phyloP scores from a whole-genome alignment of 2,113 vertebrate genomes.

The Clarias magur region DNA sequence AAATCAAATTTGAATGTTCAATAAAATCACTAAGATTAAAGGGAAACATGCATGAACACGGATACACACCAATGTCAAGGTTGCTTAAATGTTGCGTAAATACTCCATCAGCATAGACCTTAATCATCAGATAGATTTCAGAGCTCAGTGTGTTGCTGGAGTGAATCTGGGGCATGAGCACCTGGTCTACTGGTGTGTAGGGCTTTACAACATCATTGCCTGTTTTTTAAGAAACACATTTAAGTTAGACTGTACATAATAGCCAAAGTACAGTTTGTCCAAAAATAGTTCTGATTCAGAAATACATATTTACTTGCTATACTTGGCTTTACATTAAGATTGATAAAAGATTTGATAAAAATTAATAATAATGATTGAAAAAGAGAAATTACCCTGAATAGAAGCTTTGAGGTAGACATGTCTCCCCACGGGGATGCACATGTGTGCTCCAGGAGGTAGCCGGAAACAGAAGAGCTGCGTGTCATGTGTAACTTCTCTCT shows the following conservation, averaged over 20 bases:
- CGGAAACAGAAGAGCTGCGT: constrained; percentile 80
- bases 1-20: background rate
- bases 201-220: constrained; percentile 87
- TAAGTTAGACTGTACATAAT: background rate
- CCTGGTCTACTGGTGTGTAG: constrained; percentile 84
- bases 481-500: constrained; percentile 83
- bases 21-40: background rate
- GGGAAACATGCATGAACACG: background rate
- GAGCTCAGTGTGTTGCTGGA: constrained; percentile 54
- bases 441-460: constrained; percentile 77
- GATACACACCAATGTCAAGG: constrained; percentile 79
- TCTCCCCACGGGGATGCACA: constrained; percentile 81
- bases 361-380: too few relatives aligned
- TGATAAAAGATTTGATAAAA: too few relatives aligned
- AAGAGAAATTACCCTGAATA: constrained; percentile 76
- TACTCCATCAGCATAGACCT: constrained; percentile 85
- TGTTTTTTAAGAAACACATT: constrained; percentile 57
- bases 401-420: constrained; percentile 89
- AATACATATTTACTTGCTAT: background rate
- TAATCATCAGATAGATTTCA: constrained; percentile 89
- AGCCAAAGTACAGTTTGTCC: too few relatives aligned
- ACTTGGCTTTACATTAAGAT: background rate
- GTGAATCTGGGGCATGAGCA: constrained; percentile 68
- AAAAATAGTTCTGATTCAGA: background rate
- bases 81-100: constrained; percentile 81